phyloP scores from a whole-genome alignment of 1,140 invertebrate genomes.

The Eciton burchellii region DNA sequence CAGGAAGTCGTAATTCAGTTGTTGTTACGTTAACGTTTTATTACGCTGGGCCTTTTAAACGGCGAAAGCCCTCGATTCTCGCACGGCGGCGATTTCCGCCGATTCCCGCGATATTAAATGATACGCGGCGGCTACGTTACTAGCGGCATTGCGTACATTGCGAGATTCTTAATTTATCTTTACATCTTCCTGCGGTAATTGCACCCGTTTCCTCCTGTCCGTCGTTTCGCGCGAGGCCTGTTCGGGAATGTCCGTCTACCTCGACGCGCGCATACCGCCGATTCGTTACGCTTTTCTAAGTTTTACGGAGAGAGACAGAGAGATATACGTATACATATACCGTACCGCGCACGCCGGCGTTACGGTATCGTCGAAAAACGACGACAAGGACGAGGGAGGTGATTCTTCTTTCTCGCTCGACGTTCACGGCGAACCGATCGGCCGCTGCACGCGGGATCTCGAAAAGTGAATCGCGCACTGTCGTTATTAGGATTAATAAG shows the following conservation, averaged over 20 bases:
- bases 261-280: slow-evolving; percentile 13
- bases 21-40: slow-evolving; percentile 71
- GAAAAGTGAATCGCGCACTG: slow-evolving; percentile 69
- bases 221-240: slow-evolving; percentile 10
- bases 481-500: slow-evolving; percentile 72
- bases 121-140: background rate
- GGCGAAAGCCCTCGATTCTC: slow-evolving; percentile 36
- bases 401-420: slow-evolving; percentile 62
- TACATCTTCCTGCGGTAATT: background rate
- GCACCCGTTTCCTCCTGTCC: background rate
- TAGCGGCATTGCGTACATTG: too few species aligned
- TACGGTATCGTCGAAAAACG: slow-evolving; percentile 50
- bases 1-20: slow-evolving; percentile 70
- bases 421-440: slow-evolving; percentile 27
- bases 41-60: slow-evolving; percentile 59
- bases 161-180: slow-evolving; percentile 38
- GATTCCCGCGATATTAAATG: slow-evolving; percentile 44
- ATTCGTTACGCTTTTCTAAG: slow-evolving; percentile 57
- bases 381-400: slow-evolving; percentile 44
- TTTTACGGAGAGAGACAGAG: slow-evolving; percentile 46
- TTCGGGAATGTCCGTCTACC: slow-evolving; percentile 59
- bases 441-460: slow-evolving; percentile 45
- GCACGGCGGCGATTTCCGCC: slow-evolving; percentile 34
- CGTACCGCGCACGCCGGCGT: slow-evolving; percentile 38
- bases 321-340: too few species aligned